Base-by-base conservation (phyloP, 2,113 vertebrate genomes). In the Apodemus sylvaticus region DNA sequence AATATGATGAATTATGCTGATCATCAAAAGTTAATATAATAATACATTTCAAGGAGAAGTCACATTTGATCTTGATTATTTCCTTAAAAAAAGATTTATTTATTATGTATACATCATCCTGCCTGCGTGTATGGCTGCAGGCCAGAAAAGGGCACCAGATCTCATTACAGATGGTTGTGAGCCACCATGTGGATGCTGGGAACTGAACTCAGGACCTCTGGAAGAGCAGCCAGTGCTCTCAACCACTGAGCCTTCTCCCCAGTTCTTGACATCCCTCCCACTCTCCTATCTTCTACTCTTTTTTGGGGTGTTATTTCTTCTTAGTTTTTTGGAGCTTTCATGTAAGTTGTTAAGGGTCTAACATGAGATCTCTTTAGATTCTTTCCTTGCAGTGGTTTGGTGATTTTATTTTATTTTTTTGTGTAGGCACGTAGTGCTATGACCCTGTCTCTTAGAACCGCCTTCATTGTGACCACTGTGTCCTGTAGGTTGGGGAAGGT, bases 1-100 rank as follows among this genome's bases (percentile, higher is more conserved):
- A 94, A 5, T 51, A 36, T n/a, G 22, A 42, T 64, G 48, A 87
- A 62, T 73, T 77, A 77, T 7, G n/a, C 0, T 76, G 36, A 39
- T 87, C 68, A 94, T 34, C 13, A 76, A 88, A 97, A 76, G 71
- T 91, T 74, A 85, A 96, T 70, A 22, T 16, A 83, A 78, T 45
- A 5, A 74, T 20, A 31, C 45, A 34, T 89, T 91, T 1, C 16
- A 51, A 93, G 29, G 45, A 87, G 45, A 93, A 93, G 82, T 66
- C 7, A 1, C 3, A 34, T 53, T 62, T 89, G 64, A 53, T 85
- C 20, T 34, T 90, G 26, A 58, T 82, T 53, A 73, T 87, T 78
- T 26, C 31, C 79, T 45, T 62, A 8, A 24, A 24, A 79, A 83
- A 82, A 83, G 19, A 17, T n/a, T 42, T 83, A 60, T 29, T 62